Evolutionary conservation across 2,797 vertebrate genomes (phyloP), one percentile per base, ranked within the genome.

Genomic region (Gymnopithys bicolor): DNA sequence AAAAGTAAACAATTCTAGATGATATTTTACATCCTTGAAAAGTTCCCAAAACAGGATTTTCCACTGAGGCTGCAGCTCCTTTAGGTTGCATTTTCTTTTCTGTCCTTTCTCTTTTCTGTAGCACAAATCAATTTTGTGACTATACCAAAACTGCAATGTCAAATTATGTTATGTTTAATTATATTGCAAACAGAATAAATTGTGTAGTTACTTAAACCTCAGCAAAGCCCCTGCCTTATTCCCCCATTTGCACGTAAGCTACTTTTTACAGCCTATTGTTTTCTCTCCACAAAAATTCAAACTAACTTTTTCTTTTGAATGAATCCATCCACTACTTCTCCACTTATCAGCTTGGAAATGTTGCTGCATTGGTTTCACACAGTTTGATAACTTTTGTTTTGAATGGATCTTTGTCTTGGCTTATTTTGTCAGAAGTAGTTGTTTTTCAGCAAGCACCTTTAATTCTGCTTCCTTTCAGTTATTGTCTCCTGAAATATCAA

Each of bases 371-470:
- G 45, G 32, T 85, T 94, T 87, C 45, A 25, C 86, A 89, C 69
- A 75, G 52, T 94, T 84, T 94, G 86, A 78, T 89, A 78, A 88
- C 84, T 96, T 92, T 92, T 11, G 7, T 88, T 81, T 89, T 67
- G 76, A 90, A 83, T 86, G 66, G 51, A 90, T 92, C 83, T 87
- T 81, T 81, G 35, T 78, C 60, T 84, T 55, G 70, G 78, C n/a
- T 94, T 91, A 51, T 64, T 95, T 94, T 76, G 71, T 86, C 91
- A 64, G 90, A 81, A 79, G 59, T 39, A 79, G 59, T 39, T 89
- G 35, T 68, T 76, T 96, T 92, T 93, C 88, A 91, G 86, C 71
- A 90, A 91, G 66, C 48, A 90, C 79, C 80, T 96, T 79, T 64
- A 92, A 73, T 71, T 73, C 75, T 46, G n/a, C 55, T 96, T 94